Percentiles rank a stretch among this genome's conserved stretches.
Evolutionary conservation across 2,797 vertebrate genomes (phyloP).

Genomic region (Huso huso): DNA sequence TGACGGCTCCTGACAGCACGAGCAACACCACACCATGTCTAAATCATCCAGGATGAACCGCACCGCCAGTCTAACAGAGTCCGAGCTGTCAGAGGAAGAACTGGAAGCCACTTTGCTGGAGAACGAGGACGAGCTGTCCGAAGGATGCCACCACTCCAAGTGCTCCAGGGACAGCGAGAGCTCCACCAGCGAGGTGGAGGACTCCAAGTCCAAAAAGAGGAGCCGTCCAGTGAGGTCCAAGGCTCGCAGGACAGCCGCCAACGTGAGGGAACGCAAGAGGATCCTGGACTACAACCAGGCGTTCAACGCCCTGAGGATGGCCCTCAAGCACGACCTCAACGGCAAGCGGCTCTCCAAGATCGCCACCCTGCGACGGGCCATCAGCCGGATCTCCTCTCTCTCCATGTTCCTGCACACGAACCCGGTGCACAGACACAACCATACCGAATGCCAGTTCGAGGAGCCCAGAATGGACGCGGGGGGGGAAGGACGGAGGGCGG

Average conservation of each 20-base stretch:
- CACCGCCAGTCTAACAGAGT: conserved; percentile 53
- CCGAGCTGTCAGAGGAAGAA: conserved; percentile 61
- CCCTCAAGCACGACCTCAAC: conserved; percentile 78
- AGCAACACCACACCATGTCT: conserved; percentile 26
- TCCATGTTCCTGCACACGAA: conserved; percentile 71
- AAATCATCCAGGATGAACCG: conserved; percentile 36
- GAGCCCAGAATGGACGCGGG: not conserved
- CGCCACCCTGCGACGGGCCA: conserved; percentile 82
- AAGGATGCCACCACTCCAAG: conserved; percentile 27
- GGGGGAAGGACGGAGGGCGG: accelerated
- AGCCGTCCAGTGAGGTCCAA: conserved; percentile 72
- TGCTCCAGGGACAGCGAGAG: conserved; percentile 41
- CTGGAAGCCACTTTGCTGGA: conserved; percentile 41
- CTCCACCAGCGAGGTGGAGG: conserved; percentile 46
- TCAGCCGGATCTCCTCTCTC: conserved; percentile 73
- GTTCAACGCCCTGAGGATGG: conserved; percentile 81
- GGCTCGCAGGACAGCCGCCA: conserved; percentile 83
- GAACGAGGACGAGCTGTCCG: conserved; percentile 37
- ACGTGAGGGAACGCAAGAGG: conserved; percentile 85
- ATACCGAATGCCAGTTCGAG: conserved; percentile 42
- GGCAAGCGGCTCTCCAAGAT: conserved; percentile 94
- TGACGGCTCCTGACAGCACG: conserved; percentile 14
- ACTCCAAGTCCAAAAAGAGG: conserved; percentile 59
- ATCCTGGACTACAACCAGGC: conserved; percentile 97
- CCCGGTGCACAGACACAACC: conserved; percentile 35